Conservation (phyloP, 2,888 invertebrate genomes). For the Diogma glabrata region DNA sequence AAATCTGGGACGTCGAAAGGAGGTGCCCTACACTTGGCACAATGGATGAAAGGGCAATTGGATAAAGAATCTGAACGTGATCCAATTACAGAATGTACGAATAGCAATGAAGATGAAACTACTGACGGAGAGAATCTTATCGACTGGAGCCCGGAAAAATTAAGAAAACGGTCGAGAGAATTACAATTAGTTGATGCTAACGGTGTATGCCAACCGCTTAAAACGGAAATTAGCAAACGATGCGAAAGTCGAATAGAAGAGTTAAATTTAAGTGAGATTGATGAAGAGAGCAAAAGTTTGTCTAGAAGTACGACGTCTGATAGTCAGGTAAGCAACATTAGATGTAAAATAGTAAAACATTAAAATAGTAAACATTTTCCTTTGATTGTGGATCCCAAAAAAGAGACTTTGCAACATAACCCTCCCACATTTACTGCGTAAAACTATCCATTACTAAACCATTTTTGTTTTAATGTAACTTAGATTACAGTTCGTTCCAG, state of each 20-base stretch:
- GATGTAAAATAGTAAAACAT: too few relatives aligned
- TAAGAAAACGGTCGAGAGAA: slow-evolving; percentile 57
- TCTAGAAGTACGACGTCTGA: slow-evolving; percentile 67
- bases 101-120: slow-evolving; percentile 21
- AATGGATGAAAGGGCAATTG: slow-evolving; percentile 70
- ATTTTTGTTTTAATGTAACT: too few relatives aligned
- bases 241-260: slow-evolving; percentile 38
- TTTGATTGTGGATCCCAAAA: too few relatives aligned
- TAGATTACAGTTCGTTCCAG: slow-evolving; percentile 69
- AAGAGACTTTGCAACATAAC: too few relatives aligned
- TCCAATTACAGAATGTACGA: slow-evolving; percentile 23
- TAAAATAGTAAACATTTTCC: too few relatives aligned
- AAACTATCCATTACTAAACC: too few relatives aligned
- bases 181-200: slow-evolving; percentile 46
- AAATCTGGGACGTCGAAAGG: slow-evolving; percentile 53
- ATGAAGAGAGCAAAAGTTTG: slow-evolving; percentile 48
- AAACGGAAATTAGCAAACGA: slow-evolving; percentile 28
- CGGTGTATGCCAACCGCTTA: slow-evolving; percentile 25
- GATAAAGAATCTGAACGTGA: slow-evolving; percentile 44
- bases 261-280: slow-evolving; percentile 33
- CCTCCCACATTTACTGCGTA: too few relatives aligned
- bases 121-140: slow-evolving; percentile 35
- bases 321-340: slow-evolving; percentile 68
- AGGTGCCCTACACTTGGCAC: slow-evolving; percentile 60
- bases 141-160: slow-evolving; percentile 59